These are phyloP conservation scores for Lophochroa leadbeateri DNA, from an alignment of 2,113 vertebrate genomes.

Conservation along the genomic window DNA sequence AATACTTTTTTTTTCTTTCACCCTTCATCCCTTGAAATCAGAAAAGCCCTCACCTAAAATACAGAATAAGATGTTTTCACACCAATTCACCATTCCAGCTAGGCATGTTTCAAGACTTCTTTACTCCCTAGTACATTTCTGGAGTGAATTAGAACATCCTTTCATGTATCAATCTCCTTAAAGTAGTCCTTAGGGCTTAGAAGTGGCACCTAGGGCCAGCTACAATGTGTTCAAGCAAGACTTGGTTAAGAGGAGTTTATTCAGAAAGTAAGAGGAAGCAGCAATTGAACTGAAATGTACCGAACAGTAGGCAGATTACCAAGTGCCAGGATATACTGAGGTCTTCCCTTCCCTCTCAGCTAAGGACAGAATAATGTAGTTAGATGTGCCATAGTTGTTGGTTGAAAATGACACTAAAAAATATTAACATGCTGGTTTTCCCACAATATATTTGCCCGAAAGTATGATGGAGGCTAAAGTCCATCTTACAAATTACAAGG, in stretches of 20 bases:
- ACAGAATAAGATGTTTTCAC: background rate
- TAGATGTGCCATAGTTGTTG: background rate
- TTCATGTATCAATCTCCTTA: background rate
- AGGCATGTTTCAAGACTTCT: background rate
- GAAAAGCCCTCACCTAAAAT: background rate
- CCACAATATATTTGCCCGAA: background rate
- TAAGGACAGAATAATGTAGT: background rate
- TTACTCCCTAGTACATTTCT: background rate
- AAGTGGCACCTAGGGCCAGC: background rate
- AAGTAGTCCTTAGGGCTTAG: background rate
- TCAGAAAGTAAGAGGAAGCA: slow-evolving; percentile 19
- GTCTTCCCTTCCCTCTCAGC: background rate
- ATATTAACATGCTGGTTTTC: background rate
- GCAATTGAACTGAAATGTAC: slow-evolving; percentile 17
- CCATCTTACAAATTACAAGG: background rate
- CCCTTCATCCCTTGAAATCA: background rate
- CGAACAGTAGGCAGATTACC: background rate
- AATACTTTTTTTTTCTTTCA: background rate
- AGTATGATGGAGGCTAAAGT: background rate
- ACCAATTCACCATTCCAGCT: background rate
- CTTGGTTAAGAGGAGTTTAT: slow-evolving; percentile 45
- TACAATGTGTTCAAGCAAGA: background rate
- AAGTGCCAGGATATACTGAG: background rate
- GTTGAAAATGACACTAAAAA: background rate
- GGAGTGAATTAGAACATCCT: background rate